Evolutionary conservation across 2,797 vertebrate genomes (phyloP), one percentile per base, ranked within the genome.

Genomic region (Argya squamiceps): DNA sequence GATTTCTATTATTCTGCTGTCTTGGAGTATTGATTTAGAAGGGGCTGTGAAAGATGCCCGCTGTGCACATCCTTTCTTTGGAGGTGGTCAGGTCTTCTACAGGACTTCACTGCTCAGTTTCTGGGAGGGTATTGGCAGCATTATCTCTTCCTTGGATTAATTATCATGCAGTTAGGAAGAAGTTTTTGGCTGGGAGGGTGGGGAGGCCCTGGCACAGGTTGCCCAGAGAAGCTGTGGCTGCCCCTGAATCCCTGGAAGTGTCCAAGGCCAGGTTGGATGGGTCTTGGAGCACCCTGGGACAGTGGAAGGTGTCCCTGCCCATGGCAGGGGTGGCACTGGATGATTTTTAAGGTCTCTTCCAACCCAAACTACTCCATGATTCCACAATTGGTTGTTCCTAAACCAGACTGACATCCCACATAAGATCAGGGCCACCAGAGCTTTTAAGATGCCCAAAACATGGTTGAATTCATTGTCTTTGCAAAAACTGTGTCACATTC

Each of bases 231-330:
- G 36, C 37, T 69, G 63, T 56, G 70, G 43, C 17, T 89, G 32
- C 20, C 5, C 8, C 49, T 30, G 60, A 11, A n/a, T 69, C 43
- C 27, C 23, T 83, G 70, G 47, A 2, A 76, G 9, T 58, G n/a
- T 4, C 20, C 71, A n/a, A 58, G 29, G 20, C 16, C 71, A 70
- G 56, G 36, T 0, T 76, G 49, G 52, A 59, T 0, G 0, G 6
- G 23, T 14, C 7, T 65, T 58, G 37, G 70, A 55, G 17, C 15
- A 55, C 0, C 6, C 49, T 69, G 71, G n/a, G 10, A 9, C 0
- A 2, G 43, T 44, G 20, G 30, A 2, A 76, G 23, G 1, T 56
- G n/a, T 34, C 14, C 23, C 27, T 50, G 21, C 10, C 36, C 37
- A 19, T 30, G n/a, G 29, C 8, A 53, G 6, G 3, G 10, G 2